Conservation (phyloP, 2,113 vertebrate species). For the Budorcas taxicolor region DNA sequence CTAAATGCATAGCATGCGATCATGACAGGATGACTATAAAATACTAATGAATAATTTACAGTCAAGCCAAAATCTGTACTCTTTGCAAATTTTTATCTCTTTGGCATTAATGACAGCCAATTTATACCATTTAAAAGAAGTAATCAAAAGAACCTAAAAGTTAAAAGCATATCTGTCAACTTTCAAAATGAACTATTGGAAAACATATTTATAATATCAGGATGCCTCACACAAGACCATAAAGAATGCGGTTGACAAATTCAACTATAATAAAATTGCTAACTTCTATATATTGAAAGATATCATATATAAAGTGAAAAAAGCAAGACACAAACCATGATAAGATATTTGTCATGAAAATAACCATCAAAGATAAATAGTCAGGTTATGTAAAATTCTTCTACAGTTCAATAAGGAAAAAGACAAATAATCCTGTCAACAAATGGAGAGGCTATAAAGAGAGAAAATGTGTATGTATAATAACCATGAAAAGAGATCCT, state of each 20-base stretch:
- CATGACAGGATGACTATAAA: not conserved
- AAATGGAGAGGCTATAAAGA: not conserved
- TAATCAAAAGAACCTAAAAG: constrained; percentile 21
- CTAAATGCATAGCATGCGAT: not conserved
- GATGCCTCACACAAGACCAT: not conserved
- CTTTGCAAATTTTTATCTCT: not conserved
- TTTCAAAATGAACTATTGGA: not conserved
- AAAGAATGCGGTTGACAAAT: not conserved
- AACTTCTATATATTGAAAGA: not conserved
- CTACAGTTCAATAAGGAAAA: not conserved
- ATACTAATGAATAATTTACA: not conserved
- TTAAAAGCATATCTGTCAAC: constrained; percentile 10
- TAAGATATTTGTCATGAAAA: constrained; percentile 16
- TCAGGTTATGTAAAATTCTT: constrained; percentile 12
- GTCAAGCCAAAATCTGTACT: not conserved
- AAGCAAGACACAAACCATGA: not conserved
- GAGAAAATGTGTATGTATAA: not conserved
- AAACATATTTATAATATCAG: not conserved
- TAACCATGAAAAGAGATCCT: not conserved
- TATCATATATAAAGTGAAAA: constrained; percentile 1
- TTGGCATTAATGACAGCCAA: constrained; percentile 1
- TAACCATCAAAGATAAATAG: constrained; percentile 10
- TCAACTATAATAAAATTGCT: constrained; percentile 7
- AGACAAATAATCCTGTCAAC: not conserved
- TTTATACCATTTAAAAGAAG: not conserved